Evolutionary conservation across 2,888 invertebrate genomes (phyloP), one percentile per base, ranked within the genome.

Genomic region (Andrena dorsata): DNA sequence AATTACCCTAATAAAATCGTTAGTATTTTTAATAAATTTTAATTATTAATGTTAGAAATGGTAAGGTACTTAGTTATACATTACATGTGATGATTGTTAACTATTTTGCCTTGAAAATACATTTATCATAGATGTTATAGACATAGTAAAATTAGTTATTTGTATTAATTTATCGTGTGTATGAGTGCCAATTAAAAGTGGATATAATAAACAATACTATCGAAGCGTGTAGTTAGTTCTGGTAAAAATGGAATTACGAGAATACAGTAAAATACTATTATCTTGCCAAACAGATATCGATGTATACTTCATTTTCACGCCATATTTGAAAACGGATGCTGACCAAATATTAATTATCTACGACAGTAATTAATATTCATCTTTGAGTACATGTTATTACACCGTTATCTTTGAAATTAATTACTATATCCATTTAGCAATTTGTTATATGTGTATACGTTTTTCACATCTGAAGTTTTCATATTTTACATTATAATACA

Each of bases 281-380:
- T 84, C 86, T 86, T 86, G 86, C 86, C 86, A 80, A 82, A 20
- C 28, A 63, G 60, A 64, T 78, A 56, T 30, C 73, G 56, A 72
- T 78, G 53, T 69, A 74, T 80, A 66, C 66, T 82, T 53, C 61
- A 71, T 68, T 76, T 76, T 60, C 35, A 56, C n/a, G 32, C 68
- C 69, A 26, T 64, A 76, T 58, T 78, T 79, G 35, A 77, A 75
- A 70, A 69, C 68, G 30, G 26, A 64, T 63, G 53, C 61, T 53
- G 41, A 72, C 47, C 47, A 69, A 66, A 65, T 61, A 60, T 69
- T 68, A 61, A 53, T 69, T 64, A 51, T 51, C n/a, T 63, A 26
- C 69, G 49, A n/a, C 70, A 13, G 49, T 69, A 66, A 30, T 26
- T 63, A 76, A 74, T 53, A 63, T 16, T 51, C n/a, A 65, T 76